These are phyloP conservation scores for Alaudala cheleensis DNA, from an alignment of 2,113 vertebrate species.

Conservation along the genomic window DNA sequence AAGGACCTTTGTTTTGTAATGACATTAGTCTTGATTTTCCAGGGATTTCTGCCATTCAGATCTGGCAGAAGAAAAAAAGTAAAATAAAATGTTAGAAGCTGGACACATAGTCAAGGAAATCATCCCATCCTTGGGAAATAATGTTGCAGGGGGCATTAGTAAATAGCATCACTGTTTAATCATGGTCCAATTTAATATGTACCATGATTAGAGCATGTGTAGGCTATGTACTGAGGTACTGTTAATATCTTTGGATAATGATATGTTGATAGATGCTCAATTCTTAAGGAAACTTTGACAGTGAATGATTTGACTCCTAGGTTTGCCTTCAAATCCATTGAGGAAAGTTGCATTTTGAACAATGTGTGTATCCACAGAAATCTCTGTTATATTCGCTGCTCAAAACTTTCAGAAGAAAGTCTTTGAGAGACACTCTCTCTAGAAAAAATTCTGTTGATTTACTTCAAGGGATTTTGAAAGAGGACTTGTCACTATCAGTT, in stretches of 20 bases:
- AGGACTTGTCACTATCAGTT: neutral
- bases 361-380: neutral
- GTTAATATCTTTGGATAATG: neutral
- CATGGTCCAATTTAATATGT: neutral
- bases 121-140: neutral
- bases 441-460: neutral
- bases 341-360: neutral
- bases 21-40: slow-evolving; percentile 7
- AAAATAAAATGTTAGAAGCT: neutral
- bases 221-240: neutral
- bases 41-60: neutral
- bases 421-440: neutral
- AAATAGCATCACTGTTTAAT: neutral
- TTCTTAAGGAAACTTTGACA: neutral
- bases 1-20: slow-evolving; percentile 8
- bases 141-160: neutral
- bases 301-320: neutral
- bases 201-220: neutral
- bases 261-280: neutral
- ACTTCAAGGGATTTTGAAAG: neutral
- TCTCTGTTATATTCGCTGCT: neutral
- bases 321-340: neutral
- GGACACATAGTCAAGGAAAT: neutral
- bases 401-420: neutral
- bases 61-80: neutral